Evolutionary conservation across 64 coral and sea anemone genomes (phyloP).

Genomic region (Hydrozoanthus tunicans): DNA sequence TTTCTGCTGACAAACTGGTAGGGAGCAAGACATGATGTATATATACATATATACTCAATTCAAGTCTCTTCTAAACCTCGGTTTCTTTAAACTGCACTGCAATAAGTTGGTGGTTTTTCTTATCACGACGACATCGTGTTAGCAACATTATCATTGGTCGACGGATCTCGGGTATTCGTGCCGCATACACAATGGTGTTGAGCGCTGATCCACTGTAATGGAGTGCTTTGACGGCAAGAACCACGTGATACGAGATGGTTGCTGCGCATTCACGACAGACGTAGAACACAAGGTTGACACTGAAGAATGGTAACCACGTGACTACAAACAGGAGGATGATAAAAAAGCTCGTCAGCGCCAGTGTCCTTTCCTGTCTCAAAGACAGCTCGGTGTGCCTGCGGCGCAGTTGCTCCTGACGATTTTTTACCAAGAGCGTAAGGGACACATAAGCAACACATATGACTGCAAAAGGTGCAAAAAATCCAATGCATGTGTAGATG

Average conservation of each 20-base stretch:
- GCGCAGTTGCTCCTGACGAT: constrained; percentile 13
- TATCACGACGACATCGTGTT: constrained; percentile 38
- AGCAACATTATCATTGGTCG: constrained; percentile 63
- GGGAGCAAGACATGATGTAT: too few relatives aligned
- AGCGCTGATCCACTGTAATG: constrained; percentile 82
- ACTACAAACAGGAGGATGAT: constrained; percentile 70
- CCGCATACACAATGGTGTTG: constrained; percentile 71
- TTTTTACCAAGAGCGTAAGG: constrained; percentile 66
- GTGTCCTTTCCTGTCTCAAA: constrained; percentile 61
- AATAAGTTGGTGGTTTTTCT: not conserved
- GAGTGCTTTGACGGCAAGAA: constrained; percentile 72
- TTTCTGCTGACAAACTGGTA: too few relatives aligned
- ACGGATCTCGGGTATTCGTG: constrained; percentile 78
- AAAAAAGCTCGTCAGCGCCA: constrained; percentile 61
- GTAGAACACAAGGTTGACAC: constrained; percentile 73
- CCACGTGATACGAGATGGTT: constrained; percentile 55
- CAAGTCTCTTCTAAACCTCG: not conserved
- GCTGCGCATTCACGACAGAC: constrained; percentile 59
- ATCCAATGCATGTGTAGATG: constrained; percentile 76
- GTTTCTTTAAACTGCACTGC: constrained; percentile 22
- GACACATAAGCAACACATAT: constrained; percentile 73
- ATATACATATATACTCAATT: too few relatives aligned
- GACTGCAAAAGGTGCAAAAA: constrained; percentile 69
- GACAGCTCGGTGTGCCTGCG: constrained; percentile 37
- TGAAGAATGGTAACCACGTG: constrained; percentile 90